phyloP scores from a whole-genome alignment of 2,113 vertebrate species.

The Lepus americanus region DNA sequence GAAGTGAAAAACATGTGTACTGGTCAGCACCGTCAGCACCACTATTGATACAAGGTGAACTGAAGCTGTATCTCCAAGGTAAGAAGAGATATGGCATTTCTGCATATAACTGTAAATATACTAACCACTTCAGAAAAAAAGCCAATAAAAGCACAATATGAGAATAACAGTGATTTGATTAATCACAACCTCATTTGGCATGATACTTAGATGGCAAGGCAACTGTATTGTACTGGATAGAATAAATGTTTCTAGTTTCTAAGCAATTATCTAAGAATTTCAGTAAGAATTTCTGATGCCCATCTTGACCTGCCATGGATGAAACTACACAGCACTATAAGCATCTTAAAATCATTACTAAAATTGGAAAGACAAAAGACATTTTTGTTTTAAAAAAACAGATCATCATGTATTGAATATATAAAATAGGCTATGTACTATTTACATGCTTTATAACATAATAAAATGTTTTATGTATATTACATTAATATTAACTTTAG shows the following conservation, averaged over 20 bases:
- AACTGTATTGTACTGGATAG: neutral
- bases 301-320: neutral
- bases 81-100: neutral
- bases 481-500: neutral
- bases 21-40: neutral
- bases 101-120: neutral
- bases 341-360: neutral
- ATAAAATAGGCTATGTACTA: neutral
- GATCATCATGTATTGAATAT: neutral
- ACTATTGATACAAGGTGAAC: neutral
- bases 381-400: slow-evolving; percentile 35
- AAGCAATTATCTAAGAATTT: neutral
- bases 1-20: neutral
- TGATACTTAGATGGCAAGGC: neutral
- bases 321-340: neutral
- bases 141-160: neutral
- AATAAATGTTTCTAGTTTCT: neutral
- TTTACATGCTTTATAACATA: neutral
- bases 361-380: neutral
- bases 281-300: neutral
- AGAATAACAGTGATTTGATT: neutral
- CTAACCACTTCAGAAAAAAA: neutral
- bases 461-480: neutral
- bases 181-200: neutral
- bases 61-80: neutral